Base-by-base conservation (phyloP, 2,888 invertebrate species). In the Drosophila emarginata region DNA sequence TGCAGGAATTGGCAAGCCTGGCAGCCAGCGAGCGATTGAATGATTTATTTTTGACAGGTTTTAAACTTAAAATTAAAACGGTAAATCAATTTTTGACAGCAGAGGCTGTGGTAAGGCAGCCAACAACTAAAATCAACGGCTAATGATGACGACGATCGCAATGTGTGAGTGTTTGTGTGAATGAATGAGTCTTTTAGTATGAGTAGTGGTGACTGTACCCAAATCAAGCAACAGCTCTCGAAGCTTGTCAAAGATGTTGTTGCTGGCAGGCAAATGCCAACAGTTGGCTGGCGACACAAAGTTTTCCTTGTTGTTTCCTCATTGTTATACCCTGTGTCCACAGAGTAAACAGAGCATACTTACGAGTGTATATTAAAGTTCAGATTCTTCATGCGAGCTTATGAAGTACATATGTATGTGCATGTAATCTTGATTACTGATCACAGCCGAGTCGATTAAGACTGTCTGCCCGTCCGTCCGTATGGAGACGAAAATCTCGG, bases 21-120 rank as follows among this genome's bases (percentile, higher is more conserved):
- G 21, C 54, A 62, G 45, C 39, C 52, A 67, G 61, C 58, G 56
- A 79, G 71, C 80, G 87, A 86, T 90, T 90, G 91, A 90, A 90
- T 90, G 90, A 90, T 90, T 90, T 90, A 90, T 90, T 90, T 90
- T 90, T 90, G 90, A 90, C 90, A 90, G 88, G 81, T 90, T 90
- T 90, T 90, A 89, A 90, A 90, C 90, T 90, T 90, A 89, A 90
- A 90, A 90, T 90, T 90, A 90, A 90, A 90, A 88, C 90, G 77
- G 88, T 90, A 90, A 90, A 90, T 90, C 90, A 90, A 90, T 78
- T 90, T 88, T 83, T 83, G 88, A 82, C 88, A 85, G 88, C 86
- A 67, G 86, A 87, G 78, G 80, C 79, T 78, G 83, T 83, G 80
- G 79, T 80, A 83, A 79, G 37, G 74, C 79, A 71, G 88, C 86